phyloP scores from a whole-genome alignment of 2,113 vertebrate genomes.

The Catharus minimus region DNA sequence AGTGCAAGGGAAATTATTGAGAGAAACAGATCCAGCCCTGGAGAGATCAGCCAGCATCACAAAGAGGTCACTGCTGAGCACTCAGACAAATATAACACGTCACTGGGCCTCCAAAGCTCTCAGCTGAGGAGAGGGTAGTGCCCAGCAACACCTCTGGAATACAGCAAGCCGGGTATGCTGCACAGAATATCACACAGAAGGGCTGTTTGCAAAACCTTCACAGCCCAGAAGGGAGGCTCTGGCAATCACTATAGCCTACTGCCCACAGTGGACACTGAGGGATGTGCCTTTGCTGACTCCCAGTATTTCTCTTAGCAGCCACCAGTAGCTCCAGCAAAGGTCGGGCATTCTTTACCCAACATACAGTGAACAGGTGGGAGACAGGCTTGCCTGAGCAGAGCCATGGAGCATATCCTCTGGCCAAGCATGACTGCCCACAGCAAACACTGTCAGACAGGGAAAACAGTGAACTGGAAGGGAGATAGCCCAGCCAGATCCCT shows the following conservation, averaged over 20 bases:
- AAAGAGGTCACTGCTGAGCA: background rate
- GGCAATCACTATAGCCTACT: background rate
- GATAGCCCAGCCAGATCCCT: background rate
- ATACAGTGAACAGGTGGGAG: fast-evolving
- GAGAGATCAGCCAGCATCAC: conserved; percentile 24
- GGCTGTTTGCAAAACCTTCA: background rate
- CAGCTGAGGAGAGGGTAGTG: background rate
- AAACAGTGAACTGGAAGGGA: background rate
- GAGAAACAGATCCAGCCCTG: background rate
- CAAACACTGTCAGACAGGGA: background rate
- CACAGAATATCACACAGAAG: background rate
- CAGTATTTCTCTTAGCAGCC: background rate
- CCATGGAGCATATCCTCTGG: background rate
- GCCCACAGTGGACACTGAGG: background rate
- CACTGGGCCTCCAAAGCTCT: background rate
- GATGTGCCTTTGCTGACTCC: background rate
- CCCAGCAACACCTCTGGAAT: background rate
- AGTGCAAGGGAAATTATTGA: background rate
- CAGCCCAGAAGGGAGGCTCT: background rate
- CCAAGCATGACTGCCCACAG: background rate
- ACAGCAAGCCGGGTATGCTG: fast-evolving
- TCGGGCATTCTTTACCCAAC: background rate
- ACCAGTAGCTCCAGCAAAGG: background rate
- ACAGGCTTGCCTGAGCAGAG: background rate
- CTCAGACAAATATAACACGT: background rate